Evolutionary conservation across 2,888 invertebrate genomes (phyloP), one percentile per base, ranked within the genome.

Genomic region (Pherbina coryleti): DNA sequence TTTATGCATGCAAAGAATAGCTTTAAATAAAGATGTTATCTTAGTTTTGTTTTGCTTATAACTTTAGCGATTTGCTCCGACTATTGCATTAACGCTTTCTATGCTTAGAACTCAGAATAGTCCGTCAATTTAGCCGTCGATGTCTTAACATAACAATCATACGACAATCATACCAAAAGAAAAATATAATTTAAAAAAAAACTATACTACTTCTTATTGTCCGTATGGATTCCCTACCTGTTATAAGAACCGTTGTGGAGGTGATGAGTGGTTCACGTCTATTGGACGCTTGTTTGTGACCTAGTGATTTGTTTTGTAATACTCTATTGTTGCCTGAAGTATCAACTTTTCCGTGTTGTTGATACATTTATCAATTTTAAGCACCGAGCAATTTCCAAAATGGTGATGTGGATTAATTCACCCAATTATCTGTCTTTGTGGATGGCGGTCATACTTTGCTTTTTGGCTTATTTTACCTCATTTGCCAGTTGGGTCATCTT

Each of bases 361-460:
- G 31, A 77, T 67, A 31, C 60, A 55, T 31, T 55, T 77, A 75
- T 80, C 78, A 19, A 81, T 67, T 81, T 82, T 9, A 81, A 44
- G 57, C 79, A 81, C 64, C 79, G 60, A 49, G 81, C 82, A 44
- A 82, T 83, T 77, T 82, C 80, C 9, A 77, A 8, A 8, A 83
- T 74, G 28, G 81, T 82, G 64, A 79, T 80, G 31, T 81, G 80
- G 51, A 83, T 76, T 14, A 71, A 64, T 28, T 82, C 81, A 37
- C 81, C 81, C 76, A n/a, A 80, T 44, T 22, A 51, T 28, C 22
- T 82, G 77, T n/a, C n/a, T 81, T 57, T 80, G 75, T 11, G 75
- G 80, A 19, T 82, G 83, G 5, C 82, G 74, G 44, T 83, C 79
- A 60, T 81, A 82, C 76, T 81, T 82, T 5, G 77, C 78, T 28